Percentiles rank a stretch among this genome's conserved stretches.
Evolutionary conservation across 1,140 invertebrate species (phyloP).

Genomic region (Nylanderia fulva): DNA sequence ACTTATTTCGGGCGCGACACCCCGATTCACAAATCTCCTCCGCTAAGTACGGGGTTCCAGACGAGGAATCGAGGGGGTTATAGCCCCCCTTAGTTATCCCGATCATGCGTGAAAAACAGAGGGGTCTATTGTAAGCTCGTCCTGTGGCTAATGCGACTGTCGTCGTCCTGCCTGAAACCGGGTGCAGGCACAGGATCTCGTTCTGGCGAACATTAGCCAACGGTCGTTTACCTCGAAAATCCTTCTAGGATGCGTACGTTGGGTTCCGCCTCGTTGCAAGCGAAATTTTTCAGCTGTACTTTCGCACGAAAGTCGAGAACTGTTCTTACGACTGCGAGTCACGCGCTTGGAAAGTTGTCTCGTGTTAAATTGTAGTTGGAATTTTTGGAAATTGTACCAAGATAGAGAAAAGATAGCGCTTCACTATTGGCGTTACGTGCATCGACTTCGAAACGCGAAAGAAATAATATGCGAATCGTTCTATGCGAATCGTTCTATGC

Average conservation of each 20-base stretch:
- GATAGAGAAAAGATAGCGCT: background rate
- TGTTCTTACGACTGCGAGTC: conserved; percentile 50
- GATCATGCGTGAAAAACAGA: conserved; percentile 77
- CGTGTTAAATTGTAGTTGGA: conserved; percentile 26
- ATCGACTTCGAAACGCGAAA: background rate
- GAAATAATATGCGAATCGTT: background rate
- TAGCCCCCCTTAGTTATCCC: conserved; percentile 40
- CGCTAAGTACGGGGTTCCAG: conserved; percentile 66
- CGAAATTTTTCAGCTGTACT: conserved; percentile 74
- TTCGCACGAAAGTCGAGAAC: conserved; percentile 72
- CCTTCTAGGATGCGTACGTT: conserved; percentile 62
- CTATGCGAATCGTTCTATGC: background rate
- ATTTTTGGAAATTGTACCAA: conserved; percentile 30
- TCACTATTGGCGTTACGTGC: conserved; percentile 35
- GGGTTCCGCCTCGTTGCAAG: conserved; percentile 69
- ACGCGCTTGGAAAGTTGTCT: conserved; percentile 42
- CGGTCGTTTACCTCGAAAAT: conserved; percentile 75
- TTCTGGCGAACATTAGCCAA: conserved; percentile 73
- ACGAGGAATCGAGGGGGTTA: conserved; percentile 55
- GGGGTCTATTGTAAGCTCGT: conserved; percentile 77
- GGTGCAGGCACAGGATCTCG: conserved; percentile 55
- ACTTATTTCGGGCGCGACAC: conserved; percentile 65
- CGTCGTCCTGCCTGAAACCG: conserved; percentile 67
- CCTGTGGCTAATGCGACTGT: conserved; percentile 79
- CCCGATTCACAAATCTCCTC: conserved; percentile 71